phyloP scores from a whole-genome alignment of 2,113 vertebrate species.

The Oenanthe oenanthe region DNA sequence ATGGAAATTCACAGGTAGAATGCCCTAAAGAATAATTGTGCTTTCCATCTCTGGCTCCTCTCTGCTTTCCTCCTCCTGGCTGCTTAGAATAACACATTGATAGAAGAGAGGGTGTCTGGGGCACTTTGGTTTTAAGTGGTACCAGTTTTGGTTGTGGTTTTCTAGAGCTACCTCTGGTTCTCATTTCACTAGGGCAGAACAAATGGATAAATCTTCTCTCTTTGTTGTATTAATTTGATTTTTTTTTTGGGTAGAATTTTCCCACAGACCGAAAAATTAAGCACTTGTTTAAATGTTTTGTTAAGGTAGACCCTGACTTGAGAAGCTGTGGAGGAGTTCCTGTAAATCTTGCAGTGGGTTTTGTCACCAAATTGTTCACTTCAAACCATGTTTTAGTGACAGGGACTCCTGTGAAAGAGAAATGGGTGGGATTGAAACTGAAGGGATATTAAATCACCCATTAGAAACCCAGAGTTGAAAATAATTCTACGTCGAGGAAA shows the following conservation, averaged over 20 bases:
- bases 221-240: not conserved
- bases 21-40: not conserved
- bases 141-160: not conserved
- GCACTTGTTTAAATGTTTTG: not conserved
- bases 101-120: not conserved
- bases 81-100: not conserved
- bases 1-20: not conserved
- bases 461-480: not conserved
- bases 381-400: not conserved
- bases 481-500: not conserved
- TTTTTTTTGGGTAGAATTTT: not conserved
- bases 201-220: not conserved
- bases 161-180: not conserved
- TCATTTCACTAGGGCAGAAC: not conserved
- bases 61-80: not conserved
- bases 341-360: not conserved
- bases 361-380: not conserved
- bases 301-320: not conserved
- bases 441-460: not conserved
- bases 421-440: not conserved
- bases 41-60: not conserved
- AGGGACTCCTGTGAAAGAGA: not conserved
- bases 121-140: not conserved
- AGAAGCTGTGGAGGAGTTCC: not conserved
- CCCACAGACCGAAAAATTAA: not conserved